These are phyloP conservation scores for Oreochromis niloticus DNA, from an alignment of 2,113 vertebrate species.

Conservation along the genomic window DNA sequence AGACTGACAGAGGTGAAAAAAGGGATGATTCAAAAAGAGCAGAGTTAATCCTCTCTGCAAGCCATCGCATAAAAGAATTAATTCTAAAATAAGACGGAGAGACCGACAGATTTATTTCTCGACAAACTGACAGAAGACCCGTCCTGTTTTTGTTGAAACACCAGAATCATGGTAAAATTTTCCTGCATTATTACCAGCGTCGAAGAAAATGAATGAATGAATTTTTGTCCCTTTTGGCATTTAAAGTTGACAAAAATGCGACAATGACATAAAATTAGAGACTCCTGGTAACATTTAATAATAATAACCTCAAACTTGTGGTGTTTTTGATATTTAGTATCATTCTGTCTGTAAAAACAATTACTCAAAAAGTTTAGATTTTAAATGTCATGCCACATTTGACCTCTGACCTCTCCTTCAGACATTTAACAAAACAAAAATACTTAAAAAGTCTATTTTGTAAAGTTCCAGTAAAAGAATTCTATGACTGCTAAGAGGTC, in stretches of 20 bases:
- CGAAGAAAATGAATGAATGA: rapidly evolving
- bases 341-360: not conserved
- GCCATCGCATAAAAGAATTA: rapidly evolving
- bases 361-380: not conserved
- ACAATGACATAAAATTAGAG: not conserved
- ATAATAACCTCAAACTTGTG: not conserved
- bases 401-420: not conserved
- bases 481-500: not conserved
- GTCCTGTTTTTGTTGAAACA: not conserved
- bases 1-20: not conserved
- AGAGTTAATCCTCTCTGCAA: not conserved
- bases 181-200: not conserved
- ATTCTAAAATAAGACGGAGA: not conserved
- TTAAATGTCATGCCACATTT: not conserved
- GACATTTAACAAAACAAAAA: not conserved
- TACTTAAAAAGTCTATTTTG: rapidly evolving
- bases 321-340: not conserved
- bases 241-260: rapidly evolving
- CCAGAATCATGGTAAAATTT: not conserved
- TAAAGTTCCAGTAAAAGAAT: not conserved
- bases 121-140: not conserved
- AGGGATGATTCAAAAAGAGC: not conserved
- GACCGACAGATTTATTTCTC: rapidly evolving
- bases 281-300: not conserved
- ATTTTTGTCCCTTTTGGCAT: rapidly evolving